Conservation (phyloP, 37 sponge, comb jelly and placozoan species). For the Haliclona indistincta region DNA sequence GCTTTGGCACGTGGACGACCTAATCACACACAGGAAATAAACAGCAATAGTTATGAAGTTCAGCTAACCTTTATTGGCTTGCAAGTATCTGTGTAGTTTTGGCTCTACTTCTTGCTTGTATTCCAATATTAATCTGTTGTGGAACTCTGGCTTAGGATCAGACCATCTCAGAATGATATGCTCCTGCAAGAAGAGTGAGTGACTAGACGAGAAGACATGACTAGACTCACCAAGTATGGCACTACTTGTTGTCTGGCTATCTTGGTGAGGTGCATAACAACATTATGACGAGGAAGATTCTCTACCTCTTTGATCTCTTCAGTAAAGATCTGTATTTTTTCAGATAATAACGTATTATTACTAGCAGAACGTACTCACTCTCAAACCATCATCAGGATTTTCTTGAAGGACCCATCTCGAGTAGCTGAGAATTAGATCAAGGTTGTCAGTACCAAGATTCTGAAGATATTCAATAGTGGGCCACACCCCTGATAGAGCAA, state of each 20-base stretch:
- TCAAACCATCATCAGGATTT: conserved; percentile 17
- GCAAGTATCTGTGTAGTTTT: conserved; percentile 4
- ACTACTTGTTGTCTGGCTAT: conserved; percentile 31
- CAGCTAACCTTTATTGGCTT: conserved; percentile 2
- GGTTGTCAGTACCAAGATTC: conserved; percentile 45
- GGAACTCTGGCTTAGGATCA: conserved; percentile 55
- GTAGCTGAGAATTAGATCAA: conserved; percentile 66
- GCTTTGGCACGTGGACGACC: conserved; percentile 49
- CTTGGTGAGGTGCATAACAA: conserved; percentile 52
- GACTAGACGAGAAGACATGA: background rate
- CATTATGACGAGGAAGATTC: conserved; percentile 53
- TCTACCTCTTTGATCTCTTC: conserved; percentile 71
- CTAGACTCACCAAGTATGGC: conserved; percentile 69
- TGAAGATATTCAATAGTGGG: conserved; percentile 80
- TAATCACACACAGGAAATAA: background rate
- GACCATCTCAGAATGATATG: conserved; percentile 66
- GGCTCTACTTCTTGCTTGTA: conserved; percentile 31
- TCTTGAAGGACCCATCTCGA: conserved; percentile 74
- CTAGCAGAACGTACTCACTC: background rate
- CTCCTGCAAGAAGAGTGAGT: conserved; percentile 43
- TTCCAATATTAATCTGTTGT: conserved; percentile 64
- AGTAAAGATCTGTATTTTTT: conserved; percentile 78
- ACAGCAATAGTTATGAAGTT: background rate
- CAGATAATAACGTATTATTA: conserved; percentile 5
- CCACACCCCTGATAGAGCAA: conserved; percentile 41